Percentiles rank a stretch among this genome's conserved stretches.
These are phyloP conservation scores for Ivindomyrus marchei DNA, from an alignment of 2,113 vertebrate species.

Conservation along the genomic window DNA sequence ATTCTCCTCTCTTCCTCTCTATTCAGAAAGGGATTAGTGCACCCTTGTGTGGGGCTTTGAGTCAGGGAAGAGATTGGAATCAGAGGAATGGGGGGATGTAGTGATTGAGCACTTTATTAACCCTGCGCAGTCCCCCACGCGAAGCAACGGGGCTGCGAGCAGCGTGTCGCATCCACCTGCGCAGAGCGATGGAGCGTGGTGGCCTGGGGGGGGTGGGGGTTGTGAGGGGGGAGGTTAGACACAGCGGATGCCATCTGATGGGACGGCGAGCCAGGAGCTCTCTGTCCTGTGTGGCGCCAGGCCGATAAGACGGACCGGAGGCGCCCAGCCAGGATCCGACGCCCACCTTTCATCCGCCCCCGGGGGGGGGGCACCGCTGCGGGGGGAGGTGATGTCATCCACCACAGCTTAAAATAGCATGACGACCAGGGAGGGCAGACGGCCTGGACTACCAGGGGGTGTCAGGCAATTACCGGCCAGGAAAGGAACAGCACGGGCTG, in stretches of 20 bases:
- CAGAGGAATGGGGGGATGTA: no score
- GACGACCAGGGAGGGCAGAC: constrained; percentile 46
- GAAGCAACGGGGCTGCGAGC: constrained; percentile 33
- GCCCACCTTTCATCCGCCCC: constrained; percentile 63
- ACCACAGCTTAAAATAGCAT: constrained; percentile 55
- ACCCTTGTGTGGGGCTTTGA: no score
- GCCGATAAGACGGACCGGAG: constrained; percentile 56
- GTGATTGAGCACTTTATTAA: no score
- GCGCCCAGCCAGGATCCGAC: constrained; percentile 42
- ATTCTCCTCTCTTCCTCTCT: no score
- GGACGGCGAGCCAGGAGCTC: constrained; percentile 29
- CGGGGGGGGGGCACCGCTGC: constrained; percentile 26
- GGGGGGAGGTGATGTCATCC: constrained; percentile 58
- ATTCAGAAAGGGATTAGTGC: no score
- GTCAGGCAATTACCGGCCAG: constrained; percentile 61
- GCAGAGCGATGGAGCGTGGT: constrained; percentile 15
- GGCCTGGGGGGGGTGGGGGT: neutral
- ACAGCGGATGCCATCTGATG: constrained; percentile 21
- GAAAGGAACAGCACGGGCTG: constrained; percentile 43
- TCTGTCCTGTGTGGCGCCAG: constrained; percentile 52
- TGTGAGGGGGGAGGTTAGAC: constrained; percentile 4
- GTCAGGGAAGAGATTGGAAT: no score
- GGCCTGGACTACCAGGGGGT: constrained; percentile 49
- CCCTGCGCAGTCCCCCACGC: constrained; percentile 34
- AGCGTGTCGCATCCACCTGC: neutral